These are phyloP conservation scores for Chlorodrepanis virens DNA, from an alignment of 2,113 vertebrate species.

Conservation along the genomic window DNA sequence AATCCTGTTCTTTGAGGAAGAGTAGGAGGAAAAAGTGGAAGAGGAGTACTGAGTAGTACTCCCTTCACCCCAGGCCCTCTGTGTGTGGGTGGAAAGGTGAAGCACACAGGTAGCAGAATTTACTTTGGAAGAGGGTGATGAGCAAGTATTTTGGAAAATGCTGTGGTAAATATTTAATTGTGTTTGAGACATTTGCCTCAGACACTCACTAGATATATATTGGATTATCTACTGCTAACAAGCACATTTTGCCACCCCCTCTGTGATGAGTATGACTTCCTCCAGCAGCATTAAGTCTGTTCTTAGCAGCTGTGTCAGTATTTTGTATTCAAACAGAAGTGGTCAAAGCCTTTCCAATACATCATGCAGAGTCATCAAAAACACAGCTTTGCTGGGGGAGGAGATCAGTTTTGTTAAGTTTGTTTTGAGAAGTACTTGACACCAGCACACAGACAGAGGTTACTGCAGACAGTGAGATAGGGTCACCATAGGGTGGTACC, in stretches of 20 bases:
- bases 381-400: not conserved
- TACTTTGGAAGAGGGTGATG: not conserved
- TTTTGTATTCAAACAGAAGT: not conserved
- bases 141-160: not conserved
- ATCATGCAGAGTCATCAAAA: not conserved
- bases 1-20: not conserved
- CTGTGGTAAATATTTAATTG: not conserved
- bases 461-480: not conserved
- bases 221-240: not conserved
- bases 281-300: accelerated
- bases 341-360: not conserved
- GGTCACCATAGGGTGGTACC: accelerated
- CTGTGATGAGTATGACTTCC: not conserved
- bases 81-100: not conserved
- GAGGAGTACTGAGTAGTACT: not conserved
- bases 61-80: not conserved
- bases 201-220: not conserved
- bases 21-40: not conserved
- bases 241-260: not conserved
- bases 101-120: not conserved
- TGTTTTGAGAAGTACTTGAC: not conserved
- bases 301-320: not conserved
- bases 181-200: not conserved
- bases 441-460: not conserved
- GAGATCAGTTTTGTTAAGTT: not conserved